Conservation (phyloP, 1,140 invertebrate genomes). For the Panulirus ornatus region DNA sequence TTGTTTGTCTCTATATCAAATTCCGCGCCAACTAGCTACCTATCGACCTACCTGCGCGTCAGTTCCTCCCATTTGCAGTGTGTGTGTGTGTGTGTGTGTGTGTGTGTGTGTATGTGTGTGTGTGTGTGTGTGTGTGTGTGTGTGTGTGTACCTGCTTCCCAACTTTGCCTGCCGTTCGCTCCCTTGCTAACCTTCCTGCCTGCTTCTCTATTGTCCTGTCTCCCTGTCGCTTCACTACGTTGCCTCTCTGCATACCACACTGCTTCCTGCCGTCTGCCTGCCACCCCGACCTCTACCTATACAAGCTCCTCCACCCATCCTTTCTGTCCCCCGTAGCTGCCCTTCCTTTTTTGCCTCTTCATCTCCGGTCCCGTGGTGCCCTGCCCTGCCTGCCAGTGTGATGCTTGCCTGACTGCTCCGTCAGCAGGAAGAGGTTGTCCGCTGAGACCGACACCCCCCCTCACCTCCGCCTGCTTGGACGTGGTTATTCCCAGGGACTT, state of each 20-base stretch:
- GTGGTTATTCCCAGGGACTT: too few species aligned
- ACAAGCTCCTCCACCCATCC: background rate
- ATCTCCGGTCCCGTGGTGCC: background rate
- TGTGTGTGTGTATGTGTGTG: background rate
- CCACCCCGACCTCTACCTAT: background rate
- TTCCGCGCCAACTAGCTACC: too few species aligned
- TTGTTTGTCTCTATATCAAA: too few species aligned
- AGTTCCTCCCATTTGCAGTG: too few species aligned
- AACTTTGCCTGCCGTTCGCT: background rate
- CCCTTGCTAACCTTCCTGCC: background rate
- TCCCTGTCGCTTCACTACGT: background rate
- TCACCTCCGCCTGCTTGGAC: background rate
- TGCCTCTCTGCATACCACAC: background rate
- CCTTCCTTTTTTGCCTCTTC: background rate
- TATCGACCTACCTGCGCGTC: too few species aligned
- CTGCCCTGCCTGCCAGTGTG: background rate
- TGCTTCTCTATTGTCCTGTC: background rate
- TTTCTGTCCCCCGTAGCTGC: background rate
- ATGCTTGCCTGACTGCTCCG: background rate
- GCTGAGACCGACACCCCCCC: background rate
- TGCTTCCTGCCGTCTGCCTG: background rate
- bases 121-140: too few species aligned
- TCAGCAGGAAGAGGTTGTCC: background rate
- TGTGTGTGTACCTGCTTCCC: background rate
- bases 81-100: too few species aligned